Evolutionary conservation across 1,140 invertebrate genomes (phyloP).

Genomic region (Dreissena rostriformis): DNA sequence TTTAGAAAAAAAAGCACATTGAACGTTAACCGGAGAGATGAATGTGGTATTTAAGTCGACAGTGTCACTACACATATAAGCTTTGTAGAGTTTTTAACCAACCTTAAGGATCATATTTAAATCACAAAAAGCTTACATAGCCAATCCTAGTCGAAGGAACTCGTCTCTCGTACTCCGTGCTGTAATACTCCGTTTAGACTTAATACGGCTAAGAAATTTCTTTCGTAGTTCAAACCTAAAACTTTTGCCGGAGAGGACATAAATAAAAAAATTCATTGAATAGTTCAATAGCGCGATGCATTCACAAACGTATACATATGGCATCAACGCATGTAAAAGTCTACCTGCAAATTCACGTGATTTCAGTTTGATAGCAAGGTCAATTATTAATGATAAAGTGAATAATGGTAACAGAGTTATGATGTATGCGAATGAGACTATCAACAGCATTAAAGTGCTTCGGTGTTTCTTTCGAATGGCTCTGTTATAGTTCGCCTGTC

Average conservation of each 20-base stretch:
- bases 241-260: constrained; percentile 72
- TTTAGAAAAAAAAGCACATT: too few relatives aligned
- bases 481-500: constrained; percentile 9
- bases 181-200: constrained; percentile 17
- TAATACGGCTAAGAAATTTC: constrained; percentile 59
- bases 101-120: too few relatives aligned
- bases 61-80: too few relatives aligned
- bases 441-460: constrained; percentile 76
- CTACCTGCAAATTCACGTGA: not conserved
- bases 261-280: constrained; percentile 75
- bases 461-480: constrained; percentile 64
- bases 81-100: too few relatives aligned
- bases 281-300: constrained; percentile 73
- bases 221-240: constrained; percentile 72
- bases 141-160: not conserved
- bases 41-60: too few relatives aligned
- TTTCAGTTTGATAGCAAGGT: constrained; percentile 45
- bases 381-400: constrained; percentile 62
- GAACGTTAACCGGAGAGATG: too few relatives aligned
- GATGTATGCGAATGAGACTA: constrained; percentile 74
- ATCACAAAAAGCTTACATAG: not conserved
- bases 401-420: constrained; percentile 72
- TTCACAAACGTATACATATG: constrained; percentile 61
- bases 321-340: constrained; percentile 45
- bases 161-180: constrained; percentile 27